Evolutionary conservation across 1,140 invertebrate species (phyloP), one percentile per base, ranked within the genome.

Genomic region (Zaprionus kolodkinae): DNA sequence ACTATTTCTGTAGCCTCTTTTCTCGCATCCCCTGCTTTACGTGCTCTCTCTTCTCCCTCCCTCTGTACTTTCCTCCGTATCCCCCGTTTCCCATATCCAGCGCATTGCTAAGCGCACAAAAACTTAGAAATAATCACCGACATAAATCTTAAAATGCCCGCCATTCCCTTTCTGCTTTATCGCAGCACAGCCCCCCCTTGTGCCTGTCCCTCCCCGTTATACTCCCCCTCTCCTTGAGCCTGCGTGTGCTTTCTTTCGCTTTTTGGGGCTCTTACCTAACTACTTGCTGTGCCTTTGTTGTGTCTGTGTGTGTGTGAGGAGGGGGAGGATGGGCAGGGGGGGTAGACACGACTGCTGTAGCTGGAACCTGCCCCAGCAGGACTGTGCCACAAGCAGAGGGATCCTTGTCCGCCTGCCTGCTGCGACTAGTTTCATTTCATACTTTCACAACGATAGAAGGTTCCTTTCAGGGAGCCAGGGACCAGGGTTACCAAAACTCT

Each of bases 51-150:
- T 21, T 21, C 21, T 21, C 21, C 2, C 21, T 21, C 21, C 2
- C 21, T 21, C 21, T 21, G 21, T 63, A 52, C 55, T 52, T 70
- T 66, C 38, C 11, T 38, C 13, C 13, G 25, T 21, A n/a, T 52
- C 38, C 54, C 13, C 13, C 13, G 25, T 21, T n/a, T 52, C 38
- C 54, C 13, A 17, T 15, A 17, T 52, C 45, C 54, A 64, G 79
- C 66, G 64, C 77, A 74, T 78, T 76, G 74, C 84, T 85, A 73
- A 81, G 85, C 81, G 86, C 78, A 88, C 81, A 89, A 89, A 88
- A 89, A 89, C 85, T 88, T 91, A 91, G 90, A 91, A 91, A 91
- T 91, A 91, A 91, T 91, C 90, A 90, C 90, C 90, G 74, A 91
- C 83, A 91, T 91, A 91, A 91, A 91, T 91, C 90, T 91, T 85